Evolutionary conservation across 2,888 invertebrate species (phyloP).

Genomic region (Biston stratarius): DNA sequence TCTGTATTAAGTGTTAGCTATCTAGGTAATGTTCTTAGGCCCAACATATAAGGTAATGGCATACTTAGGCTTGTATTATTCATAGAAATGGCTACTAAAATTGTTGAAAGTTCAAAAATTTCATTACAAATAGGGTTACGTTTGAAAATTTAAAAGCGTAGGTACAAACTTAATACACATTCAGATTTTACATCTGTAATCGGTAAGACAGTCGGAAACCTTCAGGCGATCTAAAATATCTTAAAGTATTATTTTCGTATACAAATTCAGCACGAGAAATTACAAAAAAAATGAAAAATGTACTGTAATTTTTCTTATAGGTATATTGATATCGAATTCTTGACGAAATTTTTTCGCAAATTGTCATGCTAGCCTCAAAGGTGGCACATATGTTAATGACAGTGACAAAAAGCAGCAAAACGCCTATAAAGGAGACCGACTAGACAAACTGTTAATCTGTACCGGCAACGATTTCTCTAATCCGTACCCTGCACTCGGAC

Average conservation of each 20-base stretch:
- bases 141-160: background rate
- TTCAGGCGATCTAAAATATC: background rate
- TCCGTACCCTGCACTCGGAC: conserved; percentile 52
- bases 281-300: no score
- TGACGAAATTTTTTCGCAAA: no score
- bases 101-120: background rate
- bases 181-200: background rate
- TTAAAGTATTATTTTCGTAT: background rate
- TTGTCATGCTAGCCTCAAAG: no score
- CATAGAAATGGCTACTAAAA: background rate
- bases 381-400: conserved; percentile 12
- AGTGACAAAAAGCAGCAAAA: conserved; percentile 25
- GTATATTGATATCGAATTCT: no score
- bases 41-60: conserved; percentile 37
- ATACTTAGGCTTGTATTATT: conserved; percentile 34
- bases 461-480: conserved; percentile 50
- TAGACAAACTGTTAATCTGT: conserved; percentile 21
- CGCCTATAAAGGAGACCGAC: background rate
- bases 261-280: no score
- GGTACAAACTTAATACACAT: background rate
- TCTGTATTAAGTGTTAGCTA: conserved; percentile 32
- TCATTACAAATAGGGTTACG: no score
- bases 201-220: background rate
- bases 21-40: conserved; percentile 26
- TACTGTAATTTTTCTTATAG: no score